These are phyloP conservation scores for Bombus consobrinus DNA, from an alignment of 1,140 invertebrate genomes.

Conservation along the genomic window DNA sequence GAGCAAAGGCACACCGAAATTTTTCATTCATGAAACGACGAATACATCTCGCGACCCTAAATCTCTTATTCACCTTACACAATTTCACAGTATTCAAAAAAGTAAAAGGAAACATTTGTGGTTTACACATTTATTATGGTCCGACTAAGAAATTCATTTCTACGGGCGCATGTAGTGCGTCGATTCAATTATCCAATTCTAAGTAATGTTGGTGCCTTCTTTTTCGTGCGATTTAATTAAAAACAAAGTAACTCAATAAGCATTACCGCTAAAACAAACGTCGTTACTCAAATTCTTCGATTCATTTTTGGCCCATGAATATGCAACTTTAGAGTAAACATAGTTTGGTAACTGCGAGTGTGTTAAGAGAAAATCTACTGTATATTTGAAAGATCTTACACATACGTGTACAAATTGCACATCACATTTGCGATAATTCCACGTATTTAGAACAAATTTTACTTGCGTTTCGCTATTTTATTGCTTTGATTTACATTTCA, in stretches of 20 bases:
- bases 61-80: background rate
- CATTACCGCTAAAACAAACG: no score
- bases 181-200: background rate
- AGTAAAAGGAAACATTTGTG: background rate
- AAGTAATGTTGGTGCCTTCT: background rate
- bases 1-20: background rate
- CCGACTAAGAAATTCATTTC: background rate
- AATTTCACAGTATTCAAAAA: background rate
- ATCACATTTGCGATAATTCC: background rate
- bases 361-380: no score
- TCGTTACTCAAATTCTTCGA: background rate
- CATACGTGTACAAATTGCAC: background rate
- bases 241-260: background rate
- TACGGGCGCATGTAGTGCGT: background rate
- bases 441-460: background rate
- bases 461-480: no score
- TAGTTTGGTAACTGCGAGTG: no score
- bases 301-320: background rate
- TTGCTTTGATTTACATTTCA: background rate
- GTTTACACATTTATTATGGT: background rate
- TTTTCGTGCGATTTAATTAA: background rate
- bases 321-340: no score
- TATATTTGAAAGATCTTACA: background rate
- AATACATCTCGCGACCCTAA: background rate
- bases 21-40: background rate